Conservation (phyloP, 2,888 invertebrate genomes). For the Thalpophila matura region DNA sequence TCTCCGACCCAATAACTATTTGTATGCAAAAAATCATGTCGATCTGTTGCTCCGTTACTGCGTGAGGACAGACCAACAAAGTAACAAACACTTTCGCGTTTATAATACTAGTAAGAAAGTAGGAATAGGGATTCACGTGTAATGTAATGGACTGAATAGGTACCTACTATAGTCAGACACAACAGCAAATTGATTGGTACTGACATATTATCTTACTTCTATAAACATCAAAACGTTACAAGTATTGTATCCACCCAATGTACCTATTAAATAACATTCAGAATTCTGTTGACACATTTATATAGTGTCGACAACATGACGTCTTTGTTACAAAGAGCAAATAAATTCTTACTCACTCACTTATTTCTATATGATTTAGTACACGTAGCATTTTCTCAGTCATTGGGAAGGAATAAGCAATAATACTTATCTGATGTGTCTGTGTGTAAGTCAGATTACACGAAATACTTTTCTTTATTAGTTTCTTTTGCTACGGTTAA, state of each 20-base stretch:
- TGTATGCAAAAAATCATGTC: too few relatives aligned
- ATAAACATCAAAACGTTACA: background rate
- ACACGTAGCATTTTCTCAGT: background rate
- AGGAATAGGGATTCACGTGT: too few relatives aligned
- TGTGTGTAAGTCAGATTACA: conserved; percentile 3
- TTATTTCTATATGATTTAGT: background rate
- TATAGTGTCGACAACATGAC: background rate
- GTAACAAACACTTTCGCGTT: too few relatives aligned
- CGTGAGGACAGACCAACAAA: too few relatives aligned
- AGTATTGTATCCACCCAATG: background rate
- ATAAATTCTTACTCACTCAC: background rate
- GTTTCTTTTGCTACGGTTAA: conserved; percentile 33
- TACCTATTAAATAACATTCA: conserved; percentile 19
- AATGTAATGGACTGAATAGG: too few relatives aligned
- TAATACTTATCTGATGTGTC: conserved; percentile 1
- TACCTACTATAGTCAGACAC: background rate
- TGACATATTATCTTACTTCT: background rate
- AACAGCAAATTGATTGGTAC: background rate
- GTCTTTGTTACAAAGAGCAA: conserved; percentile 1
- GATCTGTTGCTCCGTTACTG: too few relatives aligned
- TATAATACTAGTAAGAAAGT: too few relatives aligned
- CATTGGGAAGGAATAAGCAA: conserved; percentile 1
- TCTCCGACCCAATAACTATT: too few relatives aligned
- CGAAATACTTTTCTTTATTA: conserved; percentile 29
- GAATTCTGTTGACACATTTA: background rate